Evolutionary conservation across 2,113 vertebrate genomes (phyloP), one percentile per base, ranked within the genome.

Genomic region (Ameiurus melas): DNA sequence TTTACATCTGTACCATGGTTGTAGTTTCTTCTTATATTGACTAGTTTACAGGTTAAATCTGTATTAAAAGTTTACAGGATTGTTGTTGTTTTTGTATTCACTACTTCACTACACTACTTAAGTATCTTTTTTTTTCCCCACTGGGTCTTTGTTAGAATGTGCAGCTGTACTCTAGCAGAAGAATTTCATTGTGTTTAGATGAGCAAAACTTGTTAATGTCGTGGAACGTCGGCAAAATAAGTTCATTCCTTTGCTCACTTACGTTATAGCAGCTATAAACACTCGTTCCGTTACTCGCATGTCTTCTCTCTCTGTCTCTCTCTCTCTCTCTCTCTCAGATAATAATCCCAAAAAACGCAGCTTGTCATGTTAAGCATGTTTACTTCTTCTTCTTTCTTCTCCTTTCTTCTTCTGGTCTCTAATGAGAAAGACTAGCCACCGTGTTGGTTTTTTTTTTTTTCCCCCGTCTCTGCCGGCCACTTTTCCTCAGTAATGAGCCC

Each of bases 401-500:
- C 58, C 17, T 33, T 36, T 84, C 83, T 33, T 73, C 77, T 87
- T 89, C 89, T 73, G 43, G 77, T 27, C 83, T 25, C 13, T 89
- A 90, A 85, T 79, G 83, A 90, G 88, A 77, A 87, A 62, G 86
- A 85, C 47, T 81, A 80, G 90, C 85, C 47, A 84, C 82, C 57
- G 53, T 82, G 33, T 30, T 70, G 25, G 55, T 62, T n/a, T 82
- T 60, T 62, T 60, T 60, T 70, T n/a, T 82, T 43, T 43, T 43
- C 51, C n/a, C 39, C 64, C 53, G 70, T 88, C 86, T 86, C 86
- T 51, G 27, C 75, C 1, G 83, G 86, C 84, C 90, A 91, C 90
- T 87, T 77, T 89, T 91, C 89, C 89, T 85, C 86, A 57, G 89
- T 89, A 91, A 89, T 89, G 90, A 91, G 90, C 88, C 83, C 85